These are phyloP conservation scores for Spodoptera frugiperda DNA, from an alignment of 1,140 invertebrate species.

Conservation along the genomic window DNA sequence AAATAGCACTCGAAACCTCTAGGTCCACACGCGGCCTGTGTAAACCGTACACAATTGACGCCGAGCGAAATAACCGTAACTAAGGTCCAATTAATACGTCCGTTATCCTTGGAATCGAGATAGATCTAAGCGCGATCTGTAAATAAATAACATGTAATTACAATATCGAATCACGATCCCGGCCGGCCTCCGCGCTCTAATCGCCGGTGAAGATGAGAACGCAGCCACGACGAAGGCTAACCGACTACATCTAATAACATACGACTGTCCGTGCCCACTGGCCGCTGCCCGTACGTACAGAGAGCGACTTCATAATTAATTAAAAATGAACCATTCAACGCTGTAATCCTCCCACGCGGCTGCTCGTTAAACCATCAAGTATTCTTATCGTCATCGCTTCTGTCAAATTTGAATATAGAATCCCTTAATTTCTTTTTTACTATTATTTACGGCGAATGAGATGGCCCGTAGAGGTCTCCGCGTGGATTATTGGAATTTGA, in stretches of 20 bases:
- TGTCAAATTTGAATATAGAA: constrained; percentile 80
- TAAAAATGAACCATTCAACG: constrained; percentile 75
- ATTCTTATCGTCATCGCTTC: constrained; percentile 79
- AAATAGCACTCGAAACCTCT: constrained; percentile 79
- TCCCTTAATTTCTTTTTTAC: constrained; percentile 73
- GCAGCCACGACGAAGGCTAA: constrained; percentile 65
- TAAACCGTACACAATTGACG: constrained; percentile 73
- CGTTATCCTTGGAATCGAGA: constrained; percentile 78
- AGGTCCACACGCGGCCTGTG: constrained; percentile 71
- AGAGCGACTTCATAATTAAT: constrained; percentile 73
- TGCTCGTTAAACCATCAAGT: constrained; percentile 74
- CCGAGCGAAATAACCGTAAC: constrained; percentile 70
- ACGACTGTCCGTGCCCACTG: constrained; percentile 45
- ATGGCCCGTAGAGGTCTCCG: constrained; percentile 59
- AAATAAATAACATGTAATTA: constrained; percentile 81
- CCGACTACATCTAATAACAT: constrained; percentile 64
- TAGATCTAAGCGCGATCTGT: constrained; percentile 68
- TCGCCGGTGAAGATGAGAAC: constrained; percentile 74
- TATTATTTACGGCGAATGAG: constrained; percentile 70
- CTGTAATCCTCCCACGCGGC: constrained; percentile 71
- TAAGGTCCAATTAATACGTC: constrained; percentile 80
- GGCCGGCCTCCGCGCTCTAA: constrained; percentile 68
- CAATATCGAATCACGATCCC: constrained; percentile 80
- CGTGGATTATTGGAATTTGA: constrained; percentile 79
- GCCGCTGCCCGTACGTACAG: constrained; percentile 38